phyloP scores from a whole-genome alignment of 2,113 vertebrate species.

The Chaetodon auriga region DNA sequence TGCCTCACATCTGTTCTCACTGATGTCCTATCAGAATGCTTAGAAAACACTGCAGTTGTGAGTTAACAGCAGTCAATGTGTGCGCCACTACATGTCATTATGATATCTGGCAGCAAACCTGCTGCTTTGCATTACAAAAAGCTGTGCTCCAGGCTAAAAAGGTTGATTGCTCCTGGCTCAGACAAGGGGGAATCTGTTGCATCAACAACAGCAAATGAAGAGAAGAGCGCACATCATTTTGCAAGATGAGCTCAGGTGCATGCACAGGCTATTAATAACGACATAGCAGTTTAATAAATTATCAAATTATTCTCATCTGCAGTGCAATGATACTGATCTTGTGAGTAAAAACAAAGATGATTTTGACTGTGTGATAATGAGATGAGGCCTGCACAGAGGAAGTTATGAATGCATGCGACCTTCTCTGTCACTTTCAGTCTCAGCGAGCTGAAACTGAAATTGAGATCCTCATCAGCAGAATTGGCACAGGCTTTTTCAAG shows the following conservation, averaged over 20 bases:
- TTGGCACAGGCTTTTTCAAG: slow-evolving; percentile 21
- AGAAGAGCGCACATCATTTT: background rate
- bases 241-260: background rate
- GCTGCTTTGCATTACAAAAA: slow-evolving; percentile 17
- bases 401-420: slow-evolving; percentile 27
- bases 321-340: background rate
- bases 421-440: slow-evolving; percentile 51
- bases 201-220: background rate
- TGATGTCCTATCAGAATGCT: background rate
- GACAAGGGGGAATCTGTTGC: slow-evolving; percentile 2
- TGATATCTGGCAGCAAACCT: slow-evolving; percentile 26
- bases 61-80: background rate
- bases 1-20: background rate
- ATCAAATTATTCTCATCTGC: background rate
- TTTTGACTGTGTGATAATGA: background rate
- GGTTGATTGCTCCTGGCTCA: slow-evolving; percentile 29
- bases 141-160: background rate
- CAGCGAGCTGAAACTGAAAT: slow-evolving; percentile 39
- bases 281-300: background rate
- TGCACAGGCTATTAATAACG: background rate
- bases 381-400: background rate
- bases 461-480: slow-evolving; percentile 48
- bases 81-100: slow-evolving; percentile 11
- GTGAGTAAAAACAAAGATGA: background rate
- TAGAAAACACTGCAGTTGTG: background rate